Percentiles rank a stretch among this genome's conserved stretches.
Evolutionary conservation across 2,888 invertebrate genomes (phyloP).

Genomic region (Apantesis nais): DNA sequence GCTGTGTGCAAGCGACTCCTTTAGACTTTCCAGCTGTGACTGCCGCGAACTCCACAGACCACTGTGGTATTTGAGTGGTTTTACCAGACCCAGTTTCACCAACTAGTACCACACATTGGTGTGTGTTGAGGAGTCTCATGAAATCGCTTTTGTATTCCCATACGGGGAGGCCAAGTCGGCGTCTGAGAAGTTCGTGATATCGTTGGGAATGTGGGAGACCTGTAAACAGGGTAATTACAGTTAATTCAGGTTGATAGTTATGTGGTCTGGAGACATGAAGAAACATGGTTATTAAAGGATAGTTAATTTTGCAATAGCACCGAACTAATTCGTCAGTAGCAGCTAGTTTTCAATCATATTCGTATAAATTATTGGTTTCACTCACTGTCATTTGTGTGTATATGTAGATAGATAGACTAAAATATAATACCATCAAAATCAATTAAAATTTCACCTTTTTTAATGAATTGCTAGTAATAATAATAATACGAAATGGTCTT

Average conservation of each 20-base stretch:
- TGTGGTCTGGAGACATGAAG: background rate
- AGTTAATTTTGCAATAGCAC: too few species aligned
- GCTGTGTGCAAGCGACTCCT: conserved; percentile 97
- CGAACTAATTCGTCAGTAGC: too few species aligned
- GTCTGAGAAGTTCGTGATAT: conserved; percentile 95
- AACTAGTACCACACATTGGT: conserved; percentile 98
- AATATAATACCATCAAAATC: too few species aligned
- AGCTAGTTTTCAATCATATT: too few species aligned
- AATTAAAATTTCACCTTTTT: too few species aligned
- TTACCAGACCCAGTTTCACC: conserved; percentile 99
- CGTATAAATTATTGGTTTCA: too few species aligned
- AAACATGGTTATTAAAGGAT: too few species aligned
- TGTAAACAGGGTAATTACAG: conserved; percentile 41
- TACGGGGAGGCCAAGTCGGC: conserved; percentile 96
- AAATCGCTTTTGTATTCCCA: conserved; percentile 99
- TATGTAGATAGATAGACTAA: too few species aligned
- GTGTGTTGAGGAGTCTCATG: conserved; percentile 95
- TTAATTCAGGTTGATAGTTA: background rate
- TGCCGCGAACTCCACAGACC: conserved; percentile 79
- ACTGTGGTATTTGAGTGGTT: conserved; percentile 98
- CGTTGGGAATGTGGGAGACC: conserved; percentile 94
- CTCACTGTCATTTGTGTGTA: too few species aligned
- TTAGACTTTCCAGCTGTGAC: conserved; percentile 70
- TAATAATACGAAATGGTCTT: too few species aligned
- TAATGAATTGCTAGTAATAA: too few species aligned